Evolutionary conservation across 2,888 invertebrate species (phyloP).

Genomic region (Stenodera caucasica): DNA sequence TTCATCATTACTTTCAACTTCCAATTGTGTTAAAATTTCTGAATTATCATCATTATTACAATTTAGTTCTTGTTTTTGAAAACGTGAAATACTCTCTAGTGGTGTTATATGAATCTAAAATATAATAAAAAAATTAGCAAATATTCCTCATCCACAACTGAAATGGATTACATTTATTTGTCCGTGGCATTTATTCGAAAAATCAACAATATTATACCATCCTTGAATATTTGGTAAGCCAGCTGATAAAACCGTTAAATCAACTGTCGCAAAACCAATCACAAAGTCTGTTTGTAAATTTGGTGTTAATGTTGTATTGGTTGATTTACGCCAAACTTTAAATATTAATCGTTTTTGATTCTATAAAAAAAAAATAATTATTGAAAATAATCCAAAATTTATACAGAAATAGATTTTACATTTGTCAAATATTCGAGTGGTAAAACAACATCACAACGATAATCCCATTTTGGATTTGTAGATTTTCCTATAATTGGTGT

Average conservation of each 20-base stretch:
- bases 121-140: slow-evolving; percentile 16
- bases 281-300: slow-evolving; percentile 62
- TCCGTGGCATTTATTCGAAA: slow-evolving; percentile 61
- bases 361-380: slow-evolving; percentile 49
- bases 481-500: slow-evolving; percentile 59
- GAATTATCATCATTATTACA: not conserved
- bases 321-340: slow-evolving; percentile 63
- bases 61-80: not conserved
- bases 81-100: slow-evolving; percentile 54
- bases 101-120: slow-evolving; percentile 60
- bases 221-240: slow-evolving; percentile 61
- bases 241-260: slow-evolving; percentile 59
- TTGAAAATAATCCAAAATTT: slow-evolving; percentile 8
- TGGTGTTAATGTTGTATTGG: slow-evolving; percentile 55
- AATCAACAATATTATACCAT: slow-evolving; percentile 68
- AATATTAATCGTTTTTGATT: slow-evolving; percentile 62
- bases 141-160: not conserved
- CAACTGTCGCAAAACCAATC: slow-evolving; percentile 64
- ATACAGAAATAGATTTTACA: slow-evolving; percentile 48
- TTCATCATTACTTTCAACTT: slow-evolving; percentile 31
- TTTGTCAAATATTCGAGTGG: slow-evolving; percentile 58
- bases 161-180: slow-evolving; percentile 60
- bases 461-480: slow-evolving; percentile 62
- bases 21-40: no score
- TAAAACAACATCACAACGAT: slow-evolving; percentile 57